Base-by-base conservation (phyloP, 2,113 vertebrate genomes). In the Percopsis transmontana region DNA sequence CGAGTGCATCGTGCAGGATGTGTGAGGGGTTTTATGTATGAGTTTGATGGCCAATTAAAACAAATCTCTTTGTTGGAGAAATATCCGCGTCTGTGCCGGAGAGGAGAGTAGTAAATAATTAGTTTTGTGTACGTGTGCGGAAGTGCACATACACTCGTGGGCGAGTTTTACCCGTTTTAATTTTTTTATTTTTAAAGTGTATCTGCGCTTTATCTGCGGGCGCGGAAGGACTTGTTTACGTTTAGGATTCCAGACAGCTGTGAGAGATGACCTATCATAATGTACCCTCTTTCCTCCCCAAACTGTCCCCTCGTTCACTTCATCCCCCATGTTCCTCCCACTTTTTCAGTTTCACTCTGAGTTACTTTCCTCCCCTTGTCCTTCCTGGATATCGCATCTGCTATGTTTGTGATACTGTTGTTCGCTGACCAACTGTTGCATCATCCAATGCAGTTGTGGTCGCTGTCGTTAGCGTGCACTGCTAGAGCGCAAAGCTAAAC, bases 231-330 rank as follows among this genome's bases (percentile, higher is more conserved):
- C 75, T 77, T 90, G 89, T 90, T 90, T 87, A 89, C 56, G 0
- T 85, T 84, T 58, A 53, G 63, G 77, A 89, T 86, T 87, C 86
- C 86, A 86, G 83, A 66, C 73, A 40, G 76, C 80, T 72, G 71
- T 87, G 87, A 89, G 77, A 84, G 80, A 88, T 82, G 86, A 80
- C 81, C 83, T 80, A 81, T 83, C 85, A 71, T 80, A 77, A 81
- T 82, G 74, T 85, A 81, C 78, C 82, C 78, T 54, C 75, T 81
- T 72, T 83, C 77, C 79, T 82, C 82, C 85, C 82, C 65, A 83
- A 84, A 80, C 74, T 83, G 85, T 87, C 85, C 86, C 82, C 66
- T 69, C 42, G n/a, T 47, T 56, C 65, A 23, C 65, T n/a, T 47
- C 57, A 20, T 16, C 61, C 45, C 41, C 47, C 39, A 1, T 13